Conservation (phyloP, 2,797 vertebrate genomes). For the Lepilemur septentrionalis region DNA sequence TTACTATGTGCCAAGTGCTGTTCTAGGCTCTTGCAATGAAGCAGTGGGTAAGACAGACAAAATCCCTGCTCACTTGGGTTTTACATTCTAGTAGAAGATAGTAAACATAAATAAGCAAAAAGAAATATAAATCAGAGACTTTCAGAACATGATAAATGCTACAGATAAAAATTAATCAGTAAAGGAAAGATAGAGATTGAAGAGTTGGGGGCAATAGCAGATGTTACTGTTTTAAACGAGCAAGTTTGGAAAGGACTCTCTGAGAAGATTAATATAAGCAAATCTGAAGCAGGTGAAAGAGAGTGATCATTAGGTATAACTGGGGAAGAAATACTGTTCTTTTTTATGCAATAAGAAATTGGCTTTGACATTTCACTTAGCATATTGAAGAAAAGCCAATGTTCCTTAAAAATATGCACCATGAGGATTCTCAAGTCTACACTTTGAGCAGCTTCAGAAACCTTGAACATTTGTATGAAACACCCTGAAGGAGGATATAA, state of each 20-base stretch:
- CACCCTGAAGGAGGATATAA: neutral
- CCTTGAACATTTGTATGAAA: neutral
- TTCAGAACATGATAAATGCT: neutral
- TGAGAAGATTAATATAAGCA: slow-evolving; percentile 13
- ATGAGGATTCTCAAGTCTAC: neutral
- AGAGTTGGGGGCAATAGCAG: neutral
- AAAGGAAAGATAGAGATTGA: neutral
- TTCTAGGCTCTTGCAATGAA: neutral
- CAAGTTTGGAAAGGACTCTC: neutral
- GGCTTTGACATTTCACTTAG: neutral
- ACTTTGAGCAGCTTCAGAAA: neutral
- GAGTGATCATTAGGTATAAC: neutral
- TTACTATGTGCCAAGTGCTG: neutral
- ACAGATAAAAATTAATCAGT: neutral
- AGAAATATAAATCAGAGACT: neutral
- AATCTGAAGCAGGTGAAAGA: neutral
- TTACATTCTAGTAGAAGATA: neutral
- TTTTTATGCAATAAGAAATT: neutral
- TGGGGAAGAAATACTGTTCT: neutral
- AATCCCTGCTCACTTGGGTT: neutral
- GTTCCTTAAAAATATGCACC: neutral
- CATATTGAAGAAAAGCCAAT: neutral
- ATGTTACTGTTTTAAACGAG: neutral
- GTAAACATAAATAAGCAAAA: neutral
- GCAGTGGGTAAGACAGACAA: neutral